phyloP scores from a whole-genome alignment of 2,888 invertebrate genomes.

The Boloria selene region DNA sequence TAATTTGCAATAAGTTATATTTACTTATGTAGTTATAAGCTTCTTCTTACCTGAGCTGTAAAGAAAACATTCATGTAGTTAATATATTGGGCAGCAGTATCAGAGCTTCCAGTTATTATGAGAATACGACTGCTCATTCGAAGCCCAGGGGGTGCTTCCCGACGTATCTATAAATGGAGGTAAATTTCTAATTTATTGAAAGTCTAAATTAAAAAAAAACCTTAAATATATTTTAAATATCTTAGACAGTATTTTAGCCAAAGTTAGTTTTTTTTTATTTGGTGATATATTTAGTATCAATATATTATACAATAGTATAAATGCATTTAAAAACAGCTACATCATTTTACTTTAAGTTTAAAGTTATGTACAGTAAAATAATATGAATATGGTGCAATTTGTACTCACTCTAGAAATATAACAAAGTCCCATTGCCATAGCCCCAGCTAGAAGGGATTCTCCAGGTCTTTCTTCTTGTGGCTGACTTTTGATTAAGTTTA shows the following conservation, averaged over 20 bases:
- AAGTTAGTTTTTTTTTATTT: too few species aligned
- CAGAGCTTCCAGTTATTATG: slow-evolving; percentile 94
- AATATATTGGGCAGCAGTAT: slow-evolving; percentile 97
- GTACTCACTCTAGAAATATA: slow-evolving; percentile 87
- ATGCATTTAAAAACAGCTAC: too few species aligned
- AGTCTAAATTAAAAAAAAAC: too few species aligned
- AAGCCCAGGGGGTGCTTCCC: slow-evolving; percentile 83
- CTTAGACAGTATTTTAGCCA: too few species aligned
- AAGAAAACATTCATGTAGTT: slow-evolving; percentile 99
- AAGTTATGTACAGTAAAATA: not conserved
- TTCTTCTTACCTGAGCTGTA: slow-evolving; percentile 89
- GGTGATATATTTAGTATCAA: too few species aligned
- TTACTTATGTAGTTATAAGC: too few species aligned
- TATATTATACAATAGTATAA: too few species aligned
- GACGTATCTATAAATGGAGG: slow-evolving; percentile 65
- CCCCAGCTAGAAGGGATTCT: slow-evolving; percentile 93
- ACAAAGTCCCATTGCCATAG: slow-evolving; percentile 94
- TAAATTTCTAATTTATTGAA: not conserved
- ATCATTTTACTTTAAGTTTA: not conserved
- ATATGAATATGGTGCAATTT: not conserved
- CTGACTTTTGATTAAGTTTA: slow-evolving; percentile 74
- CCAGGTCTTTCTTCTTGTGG: slow-evolving; percentile 81
- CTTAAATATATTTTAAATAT: too few species aligned
- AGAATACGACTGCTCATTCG: slow-evolving; percentile 90
- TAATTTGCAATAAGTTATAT: too few species aligned